Evolutionary conservation across 2,113 vertebrate genomes (phyloP).

Genomic region (Gallinago undulata): DNA sequence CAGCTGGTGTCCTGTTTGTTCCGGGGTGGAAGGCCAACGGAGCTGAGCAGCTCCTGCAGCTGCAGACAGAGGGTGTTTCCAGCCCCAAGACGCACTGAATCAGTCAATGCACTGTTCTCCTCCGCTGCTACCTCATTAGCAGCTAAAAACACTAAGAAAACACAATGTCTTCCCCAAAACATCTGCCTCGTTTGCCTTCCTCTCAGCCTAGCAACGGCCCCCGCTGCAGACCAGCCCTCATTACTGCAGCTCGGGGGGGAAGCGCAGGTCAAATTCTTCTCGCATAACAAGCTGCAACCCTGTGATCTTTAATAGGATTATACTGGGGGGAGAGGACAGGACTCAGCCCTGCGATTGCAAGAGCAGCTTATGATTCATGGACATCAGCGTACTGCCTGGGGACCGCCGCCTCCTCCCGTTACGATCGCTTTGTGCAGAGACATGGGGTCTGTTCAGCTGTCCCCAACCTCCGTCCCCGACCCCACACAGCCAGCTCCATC

Average conservation of each 20-base stretch:
- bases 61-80: slow-evolving; percentile 10
- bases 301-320: slow-evolving; percentile 55
- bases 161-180: not conserved
- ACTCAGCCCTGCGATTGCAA: slow-evolving; percentile 1
- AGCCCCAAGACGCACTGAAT: slow-evolving; percentile 17
- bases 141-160: slow-evolving; percentile 20
- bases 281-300: not conserved
- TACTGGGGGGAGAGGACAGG: not conserved
- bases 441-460: not conserved
- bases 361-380: slow-evolving; percentile 11
- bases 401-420: not conserved
- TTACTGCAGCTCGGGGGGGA: not conserved
- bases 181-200: slow-evolving; percentile 38
- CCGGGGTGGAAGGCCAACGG: not conserved
- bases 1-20: not conserved
- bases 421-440: not conserved
- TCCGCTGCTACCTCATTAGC: not conserved
- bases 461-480: not conserved
- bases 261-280: slow-evolving; percentile 49
- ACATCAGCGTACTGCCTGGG: not conserved
- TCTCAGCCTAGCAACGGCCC: not conserved
- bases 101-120: not conserved
- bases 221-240: not conserved
- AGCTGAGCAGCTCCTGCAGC: slow-evolving; percentile 15
- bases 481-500: not conserved